Conservation (phyloP, 2,888 invertebrate species). For the Napeogenes sylphis region DNA sequence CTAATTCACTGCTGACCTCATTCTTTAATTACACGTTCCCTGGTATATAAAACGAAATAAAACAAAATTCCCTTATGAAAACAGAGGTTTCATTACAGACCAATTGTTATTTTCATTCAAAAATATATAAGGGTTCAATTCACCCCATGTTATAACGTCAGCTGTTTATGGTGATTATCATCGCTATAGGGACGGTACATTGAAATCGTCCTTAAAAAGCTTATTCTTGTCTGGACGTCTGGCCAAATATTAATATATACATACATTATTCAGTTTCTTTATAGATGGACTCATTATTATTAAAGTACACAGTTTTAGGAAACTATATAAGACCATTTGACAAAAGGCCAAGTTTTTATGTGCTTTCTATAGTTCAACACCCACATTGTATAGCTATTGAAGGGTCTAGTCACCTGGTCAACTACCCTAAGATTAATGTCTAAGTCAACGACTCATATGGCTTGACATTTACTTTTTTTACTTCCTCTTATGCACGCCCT, state of each 20-base stretch:
- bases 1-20: background rate
- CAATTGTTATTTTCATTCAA: slow-evolving; percentile 35
- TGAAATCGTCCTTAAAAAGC: slow-evolving; percentile 19
- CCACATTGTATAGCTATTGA: background rate
- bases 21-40: background rate
- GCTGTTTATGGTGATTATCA: slow-evolving; percentile 56
- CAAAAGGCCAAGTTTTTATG: too few relatives aligned
- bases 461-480: slow-evolving; percentile 59
- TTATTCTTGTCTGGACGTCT: background rate
- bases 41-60: background rate
- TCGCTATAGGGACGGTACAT: slow-evolving; percentile 36
- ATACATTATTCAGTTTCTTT: too few relatives aligned
- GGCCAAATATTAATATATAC: background rate
- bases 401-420: slow-evolving; percentile 65
- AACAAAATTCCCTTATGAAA: slow-evolving; percentile 6
- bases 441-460: slow-evolving; percentile 65
- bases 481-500: slow-evolving; percentile 71
- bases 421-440: slow-evolving; percentile 67
- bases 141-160: slow-evolving; percentile 48
- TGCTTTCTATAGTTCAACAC: slow-evolving; percentile 1
- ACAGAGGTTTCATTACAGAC: slow-evolving; percentile 29
- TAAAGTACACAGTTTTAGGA: too few relatives aligned
- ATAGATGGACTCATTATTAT: too few relatives aligned
- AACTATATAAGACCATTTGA: too few relatives aligned
- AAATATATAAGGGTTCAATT: slow-evolving; percentile 43